A percentile compares a stretch with the other conserved stretches of the same genome.
These are phyloP conservation scores for Atherinomorus stipes DNA, from an alignment of 2,113 vertebrate species.

Conservation along the genomic window DNA sequence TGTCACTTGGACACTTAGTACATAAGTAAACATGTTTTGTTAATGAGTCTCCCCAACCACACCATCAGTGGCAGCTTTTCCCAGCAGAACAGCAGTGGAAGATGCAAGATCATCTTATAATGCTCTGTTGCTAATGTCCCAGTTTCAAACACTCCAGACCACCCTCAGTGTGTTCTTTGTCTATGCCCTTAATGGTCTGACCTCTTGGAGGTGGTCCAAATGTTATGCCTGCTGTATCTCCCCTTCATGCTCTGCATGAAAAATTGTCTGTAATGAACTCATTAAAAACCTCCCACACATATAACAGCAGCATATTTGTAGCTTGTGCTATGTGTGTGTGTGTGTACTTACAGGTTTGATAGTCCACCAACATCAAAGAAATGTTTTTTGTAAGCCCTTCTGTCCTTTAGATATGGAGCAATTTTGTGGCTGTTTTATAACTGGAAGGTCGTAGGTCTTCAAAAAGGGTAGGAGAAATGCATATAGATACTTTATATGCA, in stretches of 20 bases:
- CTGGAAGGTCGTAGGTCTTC: conserved; percentile 28
- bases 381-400: not conserved
- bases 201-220: not conserved
- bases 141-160: not conserved
- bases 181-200: not conserved
- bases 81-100: too few species aligned
- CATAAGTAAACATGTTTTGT: too few species aligned
- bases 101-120: too few species aligned
- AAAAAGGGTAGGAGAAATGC: not conserved
- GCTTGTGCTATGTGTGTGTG: conserved; percentile 7
- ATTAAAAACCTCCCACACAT: conserved; percentile 44
- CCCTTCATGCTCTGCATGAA: conserved; percentile 28
- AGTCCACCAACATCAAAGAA: conserved; percentile 1
- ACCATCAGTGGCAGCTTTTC: too few species aligned
- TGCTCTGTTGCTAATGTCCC: not conserved
- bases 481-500: not conserved
- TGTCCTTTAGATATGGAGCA: not conserved
- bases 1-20: too few species aligned
- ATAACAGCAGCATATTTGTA: not conserved
- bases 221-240: not conserved
- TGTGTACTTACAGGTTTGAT: not conserved
- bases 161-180: not conserved
- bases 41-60: too few species aligned
- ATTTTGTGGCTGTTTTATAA: not conserved
- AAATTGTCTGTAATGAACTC: conserved; percentile 50